Base-by-base conservation (phyloP, 2,888 invertebrate genomes). In the Orchesellides sinensis region DNA sequence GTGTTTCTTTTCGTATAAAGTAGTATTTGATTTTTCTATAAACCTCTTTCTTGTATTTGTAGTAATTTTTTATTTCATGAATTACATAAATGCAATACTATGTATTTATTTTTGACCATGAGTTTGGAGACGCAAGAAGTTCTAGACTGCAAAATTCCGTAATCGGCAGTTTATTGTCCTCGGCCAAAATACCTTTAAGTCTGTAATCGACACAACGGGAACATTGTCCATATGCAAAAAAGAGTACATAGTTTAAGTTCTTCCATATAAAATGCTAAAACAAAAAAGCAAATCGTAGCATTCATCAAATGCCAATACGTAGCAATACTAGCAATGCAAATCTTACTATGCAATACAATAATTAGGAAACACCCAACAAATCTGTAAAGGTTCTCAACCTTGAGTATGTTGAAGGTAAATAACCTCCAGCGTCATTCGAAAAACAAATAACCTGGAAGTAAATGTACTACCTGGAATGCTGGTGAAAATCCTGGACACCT, bases 61-160 rank as follows among this genome's bases (percentile, higher is more conserved):
- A n/a, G n/a, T n/a, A n/a, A n/a, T n/a, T n/a, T n/a, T n/a, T n/a
- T n/a, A n/a, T n/a, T n/a, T n/a, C n/a, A n/a, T n/a, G n/a, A n/a
- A n/a, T n/a, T n/a, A 27, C 25, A 45, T 29, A 8, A 25, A 5
- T 29, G 27, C 17, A 61, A 73, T n/a, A 21, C 40, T 12, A 25
- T n/a, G 63, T 54, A 49, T 32, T 73, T 75, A 75, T 66, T 75
- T 75, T 56, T 75, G 75, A 54, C 66, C 65, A 21, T 75, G 75
- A 75, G 75, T 66, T 40, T 47, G 2, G 5, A 17, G 59, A 56
- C 23, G 35, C 70, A 69, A 69, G 32, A 19, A 69, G 2, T 52
- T n/a, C n/a, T n/a, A n/a, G n/a, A n/a, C n/a, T n/a, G n/a, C n/a
- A n/a, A n/a, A n/a, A n/a, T 40, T 40, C n/a, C 40, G 40, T 40